Percentiles rank a stretch among this genome's conserved stretches.
phyloP scores from a whole-genome alignment of 2,113 vertebrate genomes.

The Canis aureus region DNA sequence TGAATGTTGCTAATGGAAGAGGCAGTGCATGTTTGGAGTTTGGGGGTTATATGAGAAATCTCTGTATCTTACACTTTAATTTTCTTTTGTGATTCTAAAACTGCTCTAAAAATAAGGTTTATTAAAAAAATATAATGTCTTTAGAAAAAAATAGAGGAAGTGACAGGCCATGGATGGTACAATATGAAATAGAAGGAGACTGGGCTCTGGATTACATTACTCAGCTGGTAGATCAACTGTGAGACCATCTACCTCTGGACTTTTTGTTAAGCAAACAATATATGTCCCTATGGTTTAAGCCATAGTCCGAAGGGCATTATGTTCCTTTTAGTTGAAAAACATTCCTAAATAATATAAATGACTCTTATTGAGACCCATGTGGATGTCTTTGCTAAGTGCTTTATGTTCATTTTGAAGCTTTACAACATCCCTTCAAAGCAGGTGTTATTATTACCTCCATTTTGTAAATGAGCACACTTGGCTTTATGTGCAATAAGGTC shows the following conservation, averaged over 20 bases:
- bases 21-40: neutral
- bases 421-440: neutral
- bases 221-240: neutral
- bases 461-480: neutral
- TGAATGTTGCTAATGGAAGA: neutral
- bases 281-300: neutral
- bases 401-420: neutral
- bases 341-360: neutral
- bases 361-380: neutral
- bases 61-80: neutral
- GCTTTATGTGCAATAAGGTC: neutral
- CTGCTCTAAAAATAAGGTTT: neutral
- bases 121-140: neutral
- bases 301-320: neutral
- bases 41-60: neutral
- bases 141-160: neutral
- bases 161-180: neutral
- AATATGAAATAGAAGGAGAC: neutral
- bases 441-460: neutral
- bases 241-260: neutral
- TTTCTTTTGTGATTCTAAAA: neutral
- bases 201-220: neutral
- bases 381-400: neutral
- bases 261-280: conserved; percentile 1
- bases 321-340: neutral